Conservation (phyloP, 2,113 vertebrate species). For the Lathamus discolor region DNA sequence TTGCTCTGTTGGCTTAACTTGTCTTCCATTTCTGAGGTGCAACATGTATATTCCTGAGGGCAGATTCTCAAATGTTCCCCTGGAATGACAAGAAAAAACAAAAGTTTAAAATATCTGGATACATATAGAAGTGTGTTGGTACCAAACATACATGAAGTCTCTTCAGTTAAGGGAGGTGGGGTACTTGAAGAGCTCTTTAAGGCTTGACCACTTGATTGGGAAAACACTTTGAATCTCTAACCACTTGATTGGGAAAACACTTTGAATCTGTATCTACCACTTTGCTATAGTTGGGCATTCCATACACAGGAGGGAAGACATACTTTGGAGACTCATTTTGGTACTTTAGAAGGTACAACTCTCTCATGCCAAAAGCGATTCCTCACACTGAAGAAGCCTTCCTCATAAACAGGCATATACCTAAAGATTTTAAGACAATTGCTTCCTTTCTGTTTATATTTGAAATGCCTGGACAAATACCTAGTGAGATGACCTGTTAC, state of each 20-base stretch:
- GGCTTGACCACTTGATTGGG: background rate
- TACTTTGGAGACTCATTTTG: background rate
- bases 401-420: background rate
- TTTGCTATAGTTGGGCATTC: background rate
- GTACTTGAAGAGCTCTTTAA: background rate
- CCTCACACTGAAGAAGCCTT: background rate
- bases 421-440: background rate
- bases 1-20: constrained; percentile 89
- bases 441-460: background rate
- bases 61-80: constrained; percentile 91
- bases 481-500: background rate
- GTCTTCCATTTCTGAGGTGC: constrained; percentile 93
- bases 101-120: background rate
- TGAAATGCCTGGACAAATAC: background rate
- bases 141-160: background rate
- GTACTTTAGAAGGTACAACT: background rate
- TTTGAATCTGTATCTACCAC: background rate
- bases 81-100: constrained; percentile 59
- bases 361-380: background rate
- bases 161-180: background rate
- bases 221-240: background rate
- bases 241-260: background rate
- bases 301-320: background rate
- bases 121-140: background rate
- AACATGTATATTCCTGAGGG: constrained; percentile 90